These are phyloP conservation scores for Drosophila ironensis DNA, from an alignment of 1,140 invertebrate species.

Conservation along the genomic window DNA sequence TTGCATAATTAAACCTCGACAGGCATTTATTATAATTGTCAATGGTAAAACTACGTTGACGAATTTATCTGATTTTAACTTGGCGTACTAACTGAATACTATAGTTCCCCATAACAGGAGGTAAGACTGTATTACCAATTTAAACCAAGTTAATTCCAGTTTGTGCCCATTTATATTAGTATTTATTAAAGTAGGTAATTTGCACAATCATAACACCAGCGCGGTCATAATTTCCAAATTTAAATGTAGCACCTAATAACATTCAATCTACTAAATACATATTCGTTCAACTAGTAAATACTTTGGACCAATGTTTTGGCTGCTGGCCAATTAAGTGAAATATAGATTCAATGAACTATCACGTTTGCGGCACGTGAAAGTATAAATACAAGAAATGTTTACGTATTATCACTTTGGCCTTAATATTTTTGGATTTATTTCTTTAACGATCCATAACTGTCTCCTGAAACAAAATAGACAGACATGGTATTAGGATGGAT, in stretches of 20 bases:
- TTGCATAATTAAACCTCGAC: conserved; percentile 1
- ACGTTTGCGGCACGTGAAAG: conserved; percentile 41
- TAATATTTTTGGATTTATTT: background rate
- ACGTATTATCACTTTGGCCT: background rate
- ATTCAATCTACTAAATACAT: background rate
- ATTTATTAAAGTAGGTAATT: background rate
- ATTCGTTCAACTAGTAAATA: background rate
- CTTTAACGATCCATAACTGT: no score
- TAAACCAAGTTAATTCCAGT: background rate
- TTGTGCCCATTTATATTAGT: background rate
- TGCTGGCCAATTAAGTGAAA: conserved; percentile 17
- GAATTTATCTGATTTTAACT: no score
- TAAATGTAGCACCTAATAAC: no score
- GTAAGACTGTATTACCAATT: no score
- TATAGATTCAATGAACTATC: conserved; percentile 49
- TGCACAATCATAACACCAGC: no score
- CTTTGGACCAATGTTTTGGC: conserved; percentile 20
- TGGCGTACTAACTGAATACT: no score
- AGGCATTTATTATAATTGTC: background rate
- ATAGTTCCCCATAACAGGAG: no score
- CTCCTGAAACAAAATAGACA: no score
- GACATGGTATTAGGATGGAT: no score
- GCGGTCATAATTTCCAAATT: background rate
- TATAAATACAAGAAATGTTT: background rate
- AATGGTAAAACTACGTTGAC: no score